Base-by-base conservation (phyloP, 2,797 vertebrate genomes). In the Siniperca undulata region DNA sequence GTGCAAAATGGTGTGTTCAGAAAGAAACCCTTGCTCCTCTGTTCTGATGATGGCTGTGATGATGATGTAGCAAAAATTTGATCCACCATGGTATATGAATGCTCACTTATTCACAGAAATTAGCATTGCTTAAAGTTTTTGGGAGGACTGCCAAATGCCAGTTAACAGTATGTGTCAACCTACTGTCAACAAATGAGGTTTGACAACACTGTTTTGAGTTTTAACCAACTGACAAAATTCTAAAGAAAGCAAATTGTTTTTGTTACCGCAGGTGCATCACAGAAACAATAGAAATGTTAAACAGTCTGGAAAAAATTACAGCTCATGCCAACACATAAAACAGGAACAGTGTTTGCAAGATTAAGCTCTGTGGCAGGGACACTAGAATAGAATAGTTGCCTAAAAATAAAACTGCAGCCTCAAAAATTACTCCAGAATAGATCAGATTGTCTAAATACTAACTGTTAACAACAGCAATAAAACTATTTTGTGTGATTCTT, bases 221-320 rank as follows among this genome's bases (percentile, higher is more conserved):
- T 46, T 20, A 48, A 48, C 9, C 16, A 40, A 36, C 19, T 64
- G 34, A 22, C 7, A 60, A 58, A n/a, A 19, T n/a, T 48, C 4
- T n/a, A 2, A 61, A 34, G 10, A 69, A 24, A 58, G 44, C n/a
- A 34, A 42, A 52, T 19, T 19, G 6, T 27, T 50, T 14, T 55
- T 46, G 2, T 27, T 48, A 44, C 10, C 69, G 50, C 66, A 62
- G 20, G 52, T 80, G 27, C 36, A 58, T 42, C 36, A 7, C 44
- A 55, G 36, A 55, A 55, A 62, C 20, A 34, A 22, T 2, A 22
- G 50, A 68, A 17, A 59, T 38, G 22, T 70, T 56, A 20, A 55
- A 56, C 34, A 64, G 27, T 65, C 20, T 70, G 71, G 48, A 68
- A 71, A 70, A 22, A 7, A 53, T 72, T 70, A 17, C n/a, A 7